Conservation (phyloP, 2,888 invertebrate species). For the Agrilus biguttatus region DNA sequence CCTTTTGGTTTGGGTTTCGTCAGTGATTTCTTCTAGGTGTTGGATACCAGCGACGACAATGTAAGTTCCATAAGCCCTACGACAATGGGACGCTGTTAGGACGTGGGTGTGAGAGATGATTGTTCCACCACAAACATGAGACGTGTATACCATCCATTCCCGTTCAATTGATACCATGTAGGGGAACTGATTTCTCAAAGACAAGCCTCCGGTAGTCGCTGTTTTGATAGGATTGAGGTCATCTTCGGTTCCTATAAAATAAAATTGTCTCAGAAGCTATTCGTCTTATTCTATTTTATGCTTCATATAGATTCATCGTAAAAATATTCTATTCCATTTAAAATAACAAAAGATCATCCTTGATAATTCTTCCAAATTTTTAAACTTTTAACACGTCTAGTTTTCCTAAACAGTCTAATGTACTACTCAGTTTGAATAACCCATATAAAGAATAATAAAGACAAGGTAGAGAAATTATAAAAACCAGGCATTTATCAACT, state of each 20-base stretch:
- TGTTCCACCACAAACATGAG: constrained; percentile 34
- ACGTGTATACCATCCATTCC: constrained; percentile 20
- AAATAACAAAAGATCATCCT: too few relatives aligned
- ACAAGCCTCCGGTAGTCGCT: not conserved
- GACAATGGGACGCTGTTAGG: constrained; percentile 35
- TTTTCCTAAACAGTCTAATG: too few relatives aligned
- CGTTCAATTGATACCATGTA: not conserved
- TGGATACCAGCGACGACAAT: constrained; percentile 34
- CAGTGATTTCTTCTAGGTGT: constrained; percentile 25
- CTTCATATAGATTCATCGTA: too few relatives aligned
- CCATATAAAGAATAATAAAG: too few relatives aligned
- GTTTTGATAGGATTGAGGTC: not conserved
- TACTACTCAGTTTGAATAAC: too few relatives aligned
- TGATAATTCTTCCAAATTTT: too few relatives aligned
- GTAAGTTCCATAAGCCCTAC: constrained; percentile 21
- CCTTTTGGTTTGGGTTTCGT: constrained; percentile 27
- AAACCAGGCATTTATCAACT: too few relatives aligned
- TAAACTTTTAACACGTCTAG: too few relatives aligned
- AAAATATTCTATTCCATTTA: too few relatives aligned
- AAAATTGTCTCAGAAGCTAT: too few relatives aligned
- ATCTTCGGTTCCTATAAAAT: not conserved
- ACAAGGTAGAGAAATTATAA: too few relatives aligned
- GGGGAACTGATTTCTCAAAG: not conserved
- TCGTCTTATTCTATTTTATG: too few relatives aligned
- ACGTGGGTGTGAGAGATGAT: constrained; percentile 34